Evolutionary conservation across 1,140 invertebrate species (phyloP).

Genomic region (Drosophila tropicalis): DNA sequence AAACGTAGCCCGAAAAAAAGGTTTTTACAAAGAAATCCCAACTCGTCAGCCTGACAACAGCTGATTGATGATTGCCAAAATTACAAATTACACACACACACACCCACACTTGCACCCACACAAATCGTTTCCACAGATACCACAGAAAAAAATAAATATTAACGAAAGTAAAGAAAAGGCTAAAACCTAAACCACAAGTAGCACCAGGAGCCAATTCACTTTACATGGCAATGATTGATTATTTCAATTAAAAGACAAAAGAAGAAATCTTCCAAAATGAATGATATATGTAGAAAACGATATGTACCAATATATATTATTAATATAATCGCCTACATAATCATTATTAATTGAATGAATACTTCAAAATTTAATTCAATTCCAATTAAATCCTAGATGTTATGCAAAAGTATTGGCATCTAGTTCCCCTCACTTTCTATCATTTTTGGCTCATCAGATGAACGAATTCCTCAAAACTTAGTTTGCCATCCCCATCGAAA

Average conservation of each 20-base stretch:
- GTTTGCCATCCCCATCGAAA: slow-evolving; percentile 93
- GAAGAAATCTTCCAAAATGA: background rate
- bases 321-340: no score
- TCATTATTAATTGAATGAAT: background rate
- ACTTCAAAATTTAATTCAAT: background rate
- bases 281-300: background rate
- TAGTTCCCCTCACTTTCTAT: background rate
- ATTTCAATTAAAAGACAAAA: slow-evolving; percentile 14
- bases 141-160: background rate
- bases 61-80: slow-evolving; percentile 78
- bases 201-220: slow-evolving; percentile 10
- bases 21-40: slow-evolving; percentile 49
- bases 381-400: background rate
- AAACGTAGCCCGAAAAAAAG: background rate
- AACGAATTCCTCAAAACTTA: slow-evolving; percentile 88
- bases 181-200: slow-evolving; percentile 7
- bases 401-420: no score
- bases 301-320: slow-evolving; percentile 3
- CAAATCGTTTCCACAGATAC: background rate
- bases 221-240: slow-evolving; percentile 10
- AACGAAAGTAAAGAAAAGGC: background rate
- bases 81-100: slow-evolving; percentile 80
- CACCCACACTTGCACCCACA: slow-evolving; percentile 35
- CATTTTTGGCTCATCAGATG: slow-evolving; percentile 11
- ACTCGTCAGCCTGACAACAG: slow-evolving; percentile 65